Conservation (phyloP, 2,888 invertebrate species). For the Apamea monoglypha region DNA sequence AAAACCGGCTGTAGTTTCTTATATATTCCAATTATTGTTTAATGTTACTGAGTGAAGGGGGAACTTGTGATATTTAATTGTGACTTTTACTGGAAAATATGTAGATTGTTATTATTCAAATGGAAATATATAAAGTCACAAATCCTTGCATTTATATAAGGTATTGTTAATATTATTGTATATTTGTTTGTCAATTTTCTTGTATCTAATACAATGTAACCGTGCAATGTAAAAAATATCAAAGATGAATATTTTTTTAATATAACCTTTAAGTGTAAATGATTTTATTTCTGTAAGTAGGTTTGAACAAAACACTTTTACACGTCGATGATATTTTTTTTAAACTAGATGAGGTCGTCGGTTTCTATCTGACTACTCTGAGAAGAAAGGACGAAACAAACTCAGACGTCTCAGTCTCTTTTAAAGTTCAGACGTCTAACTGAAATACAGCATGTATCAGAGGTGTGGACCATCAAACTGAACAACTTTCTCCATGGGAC, state of each 20-base stretch:
- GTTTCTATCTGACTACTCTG: too few species aligned
- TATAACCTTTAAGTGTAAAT: too few species aligned
- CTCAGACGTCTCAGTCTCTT: too few species aligned
- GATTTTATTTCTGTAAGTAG: too few species aligned
- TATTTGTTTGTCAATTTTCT: background rate
- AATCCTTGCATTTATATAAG: conserved; percentile 5
- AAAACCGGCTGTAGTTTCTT: background rate
- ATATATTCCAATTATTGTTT: background rate
- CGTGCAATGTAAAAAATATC: background rate
- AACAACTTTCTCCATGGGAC: background rate
- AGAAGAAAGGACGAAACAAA: too few species aligned
- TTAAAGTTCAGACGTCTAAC: background rate
- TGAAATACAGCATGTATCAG: background rate
- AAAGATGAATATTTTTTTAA: background rate
- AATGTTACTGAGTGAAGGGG: background rate
- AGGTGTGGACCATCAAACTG: background rate
- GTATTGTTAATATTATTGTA: conserved; percentile 15
- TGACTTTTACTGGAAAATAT: background rate
- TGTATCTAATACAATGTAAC: conserved; percentile 1
- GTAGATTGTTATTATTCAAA: background rate
- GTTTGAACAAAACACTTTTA: too few species aligned
- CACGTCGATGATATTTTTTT: too few species aligned
- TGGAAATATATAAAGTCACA: background rate
- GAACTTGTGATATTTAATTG: background rate
- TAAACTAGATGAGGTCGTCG: too few species aligned